A percentile compares a stretch with the other conserved stretches of the same genome.
Conservation (phyloP, 2,888 invertebrate genomes). For the Mesochorus sp. region DNA sequence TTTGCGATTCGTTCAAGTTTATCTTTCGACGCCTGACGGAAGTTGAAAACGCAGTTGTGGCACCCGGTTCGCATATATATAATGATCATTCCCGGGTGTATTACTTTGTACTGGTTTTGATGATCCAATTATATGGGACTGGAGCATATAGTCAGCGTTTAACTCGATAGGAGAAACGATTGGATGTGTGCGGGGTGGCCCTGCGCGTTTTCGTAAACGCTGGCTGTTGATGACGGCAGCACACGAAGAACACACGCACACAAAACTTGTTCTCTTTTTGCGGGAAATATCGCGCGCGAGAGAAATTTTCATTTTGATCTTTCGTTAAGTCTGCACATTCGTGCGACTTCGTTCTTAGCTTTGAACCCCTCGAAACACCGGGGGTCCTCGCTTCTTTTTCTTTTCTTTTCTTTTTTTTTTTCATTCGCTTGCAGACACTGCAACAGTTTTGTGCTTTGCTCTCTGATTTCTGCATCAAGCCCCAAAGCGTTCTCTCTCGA, state of each 20-base stretch:
- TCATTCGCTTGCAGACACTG: constrained; percentile 32
- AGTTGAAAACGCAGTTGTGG: constrained; percentile 14
- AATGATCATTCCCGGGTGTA: too few relatives aligned
- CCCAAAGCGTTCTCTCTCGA: constrained; percentile 1
- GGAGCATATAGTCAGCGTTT: constrained; percentile 37
- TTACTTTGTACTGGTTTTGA: constrained; percentile 39
- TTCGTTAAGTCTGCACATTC: constrained; percentile 33
- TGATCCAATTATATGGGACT: constrained; percentile 54
- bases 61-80: not conserved
- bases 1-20: not conserved
- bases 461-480: constrained; percentile 23
- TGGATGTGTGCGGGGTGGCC: constrained; percentile 13
- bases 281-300: constrained; percentile 29
- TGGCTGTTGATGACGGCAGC: not conserved
- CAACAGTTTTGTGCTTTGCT: constrained; percentile 26
- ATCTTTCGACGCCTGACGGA: constrained; percentile 23
- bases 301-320: constrained; percentile 55
- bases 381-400: constrained; percentile 38
- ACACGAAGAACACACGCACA: not conserved
- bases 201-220: not conserved
- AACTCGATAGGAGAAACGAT: constrained; percentile 33
- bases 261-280: not conserved
- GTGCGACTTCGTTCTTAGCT: constrained; percentile 31
- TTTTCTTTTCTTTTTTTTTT: constrained; percentile 42
- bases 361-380: constrained; percentile 44